These are phyloP conservation scores for Aldabrachelys gigantea DNA, from an alignment of 2,113 vertebrate genomes.

Conservation along the genomic window DNA sequence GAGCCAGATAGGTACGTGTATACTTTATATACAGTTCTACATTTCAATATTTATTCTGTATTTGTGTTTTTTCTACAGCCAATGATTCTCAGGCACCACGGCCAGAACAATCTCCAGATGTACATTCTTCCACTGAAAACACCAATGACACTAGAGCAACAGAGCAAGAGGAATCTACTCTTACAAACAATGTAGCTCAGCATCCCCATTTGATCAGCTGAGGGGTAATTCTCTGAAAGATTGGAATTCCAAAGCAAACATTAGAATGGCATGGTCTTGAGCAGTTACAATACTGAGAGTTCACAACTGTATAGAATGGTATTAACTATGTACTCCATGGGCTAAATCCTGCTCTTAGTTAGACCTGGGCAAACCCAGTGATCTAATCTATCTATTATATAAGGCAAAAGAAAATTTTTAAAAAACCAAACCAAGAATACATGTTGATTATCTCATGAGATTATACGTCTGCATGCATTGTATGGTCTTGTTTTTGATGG, in stretches of 20 bases:
- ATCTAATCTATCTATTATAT: neutral
- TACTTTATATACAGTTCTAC: neutral
- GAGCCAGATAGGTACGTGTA: neutral
- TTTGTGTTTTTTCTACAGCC: conserved; percentile 45
- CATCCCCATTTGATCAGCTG: neutral
- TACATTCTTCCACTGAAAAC: conserved; percentile 14
- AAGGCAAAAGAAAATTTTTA: neutral
- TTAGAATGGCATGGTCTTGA: neutral
- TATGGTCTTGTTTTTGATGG: neutral
- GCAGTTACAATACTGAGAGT: conserved; percentile 1
- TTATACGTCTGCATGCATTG: neutral
- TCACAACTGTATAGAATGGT: neutral
- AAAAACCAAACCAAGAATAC: neutral
- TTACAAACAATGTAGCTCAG: conserved; percentile 18
- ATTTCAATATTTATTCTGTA: neutral
- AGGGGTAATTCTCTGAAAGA: neutral
- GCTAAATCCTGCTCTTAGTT: neutral
- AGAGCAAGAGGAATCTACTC: conserved; percentile 43
- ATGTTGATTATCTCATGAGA: neutral
- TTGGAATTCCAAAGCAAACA: neutral
- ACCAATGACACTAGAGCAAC: conserved; percentile 26
- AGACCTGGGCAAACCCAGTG: neutral
- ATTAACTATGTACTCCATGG: conserved; percentile 34
- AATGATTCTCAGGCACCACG: neutral
- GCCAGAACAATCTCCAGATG: neutral